Base-by-base conservation (phyloP, 2,797 vertebrate genomes). In the Eulemur mongoz region DNA sequence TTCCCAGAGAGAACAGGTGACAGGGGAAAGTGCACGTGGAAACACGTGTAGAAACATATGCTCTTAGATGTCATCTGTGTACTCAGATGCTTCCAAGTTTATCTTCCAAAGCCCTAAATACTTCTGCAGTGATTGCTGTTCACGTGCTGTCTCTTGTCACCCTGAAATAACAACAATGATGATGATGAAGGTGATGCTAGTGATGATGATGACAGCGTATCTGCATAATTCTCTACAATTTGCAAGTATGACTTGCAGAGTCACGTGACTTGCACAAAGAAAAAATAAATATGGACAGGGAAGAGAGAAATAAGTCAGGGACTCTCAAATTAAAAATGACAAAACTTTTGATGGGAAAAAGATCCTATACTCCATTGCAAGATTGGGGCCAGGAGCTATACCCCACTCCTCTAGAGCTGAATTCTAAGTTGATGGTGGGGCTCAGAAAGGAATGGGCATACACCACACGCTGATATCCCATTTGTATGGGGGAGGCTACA, bases 11-110 rank as follows among this genome's bases (percentile, higher is more conserved):
- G 50, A 89, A 72, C 38, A 93, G 76, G 57, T 86, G 20, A 72
- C 6, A 9, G 7, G 2, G 4, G 52, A 43, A 65, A 85, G 80
- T 91, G 57, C 82, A 75, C 0, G 0, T 45, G 25, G 92, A 88
- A 91, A 76, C 54, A 32, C 92, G 78, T 89, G 82, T 90, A 94
- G 96, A 98, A 98, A 98, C 98, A 98, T 94, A 97, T 98, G 97
- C 94, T 97, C 67, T 61, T 95, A 96, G 86, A 94, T 86, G 91
- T 95, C 97, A 98, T 96, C 95, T 97, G 72, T 97, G 97, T 89
- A 96, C 65, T 95, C 50, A 70, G 75, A 72, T 84, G 97, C 91
- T 67, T 89, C 38, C 94, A 45, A 52, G 48, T 92, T 95, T 96
- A 89, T 93, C 89, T 96, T 81, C n/a, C 40, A 89, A 40, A 54